Base-by-base conservation (phyloP, 2,113 vertebrate species). In the Eupsittula cactorum region DNA sequence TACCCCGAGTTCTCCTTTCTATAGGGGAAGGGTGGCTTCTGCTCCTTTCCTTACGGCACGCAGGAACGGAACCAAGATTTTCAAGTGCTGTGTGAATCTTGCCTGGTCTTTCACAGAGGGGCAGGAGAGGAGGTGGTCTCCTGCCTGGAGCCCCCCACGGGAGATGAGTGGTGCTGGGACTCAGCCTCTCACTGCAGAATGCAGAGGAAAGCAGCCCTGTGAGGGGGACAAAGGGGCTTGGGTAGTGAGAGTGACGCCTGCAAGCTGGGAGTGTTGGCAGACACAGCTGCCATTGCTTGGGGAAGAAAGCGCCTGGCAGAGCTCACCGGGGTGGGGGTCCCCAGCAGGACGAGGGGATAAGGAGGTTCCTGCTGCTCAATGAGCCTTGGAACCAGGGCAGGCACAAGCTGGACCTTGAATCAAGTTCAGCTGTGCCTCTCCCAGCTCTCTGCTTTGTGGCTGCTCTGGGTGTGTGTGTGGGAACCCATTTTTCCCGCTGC, bases 171-270 rank as follows among this genome's bases (percentile, higher is more conserved):
- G 74, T 47, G 60, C 41, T 33, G 37, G 59, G 57, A 12, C 70
- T 93, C 74, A 62, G 68, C 55, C 57, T 9, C 31, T 42, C 4
- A 19, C 80, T 25, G 47, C 3, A 3, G 55, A 69, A n/a, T 1
- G 16, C 13, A 5, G 74, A 13, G 73, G 63, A 39, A 49, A 24
- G 41, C 70, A 55, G 86, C 71, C 63, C 52, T 50, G n/a, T 1
- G 3, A 69, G 23, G 50, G 92, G 68, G 96, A 95, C 95, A 96
- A 95, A 96, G 92, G 50, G 82, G 14, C 33, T 42, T 13, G 57
- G 68, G 28, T n/a, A 59, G 85, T 1, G n/a, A n/a, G 82, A n/a
- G 35, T 21, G 3, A 46, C 25, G 33, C 31, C 55, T 31, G 81
- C 12, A 13, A 60, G 75, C 49, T 13, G 78, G 52, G 75, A 94